These are phyloP conservation scores for Hydrochoerus hydrochaeris DNA, from an alignment of 2,113 vertebrate species.

Conservation along the genomic window DNA sequence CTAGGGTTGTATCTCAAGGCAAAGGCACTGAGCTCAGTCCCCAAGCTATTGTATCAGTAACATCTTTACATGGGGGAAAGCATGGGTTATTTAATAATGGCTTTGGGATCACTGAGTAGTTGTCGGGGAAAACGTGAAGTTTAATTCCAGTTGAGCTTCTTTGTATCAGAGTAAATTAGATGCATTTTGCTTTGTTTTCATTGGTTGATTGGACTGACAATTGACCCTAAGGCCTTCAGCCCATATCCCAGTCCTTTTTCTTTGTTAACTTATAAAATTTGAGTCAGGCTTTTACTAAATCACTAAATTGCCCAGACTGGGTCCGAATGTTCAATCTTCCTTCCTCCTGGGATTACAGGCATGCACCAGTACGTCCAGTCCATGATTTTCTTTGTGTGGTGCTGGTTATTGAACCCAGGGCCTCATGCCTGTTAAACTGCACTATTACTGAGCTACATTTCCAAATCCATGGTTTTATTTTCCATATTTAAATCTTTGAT, in stretches of 20 bases:
- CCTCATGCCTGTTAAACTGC: not conserved
- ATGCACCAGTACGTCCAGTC: not conserved
- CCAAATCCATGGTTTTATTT: not conserved
- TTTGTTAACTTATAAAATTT: not conserved
- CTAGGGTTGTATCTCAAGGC: not conserved
- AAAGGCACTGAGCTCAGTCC: not conserved
- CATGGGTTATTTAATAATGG: not conserved
- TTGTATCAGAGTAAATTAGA: not conserved
- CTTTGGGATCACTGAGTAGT: not conserved
- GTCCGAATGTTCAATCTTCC: not conserved
- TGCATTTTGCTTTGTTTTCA: not conserved
- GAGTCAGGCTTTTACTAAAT: not conserved
- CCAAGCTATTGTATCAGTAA: not conserved
- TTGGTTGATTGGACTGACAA: not conserved
- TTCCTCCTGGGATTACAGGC: not conserved
- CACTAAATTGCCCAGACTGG: not conserved
- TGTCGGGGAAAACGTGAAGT: not conserved
- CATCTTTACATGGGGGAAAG: not conserved
- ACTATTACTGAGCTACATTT: not conserved
- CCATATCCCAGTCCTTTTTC: not conserved
- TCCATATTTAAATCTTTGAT: slow-evolving; percentile 25
- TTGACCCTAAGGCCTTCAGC: not conserved
- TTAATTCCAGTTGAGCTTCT: not conserved
- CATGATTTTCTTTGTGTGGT: not conserved
- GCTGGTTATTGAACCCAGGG: not conserved